These are phyloP conservation scores for Leguminivora glycinivorella DNA, from an alignment of 1,140 invertebrate genomes.

Conservation along the genomic window DNA sequence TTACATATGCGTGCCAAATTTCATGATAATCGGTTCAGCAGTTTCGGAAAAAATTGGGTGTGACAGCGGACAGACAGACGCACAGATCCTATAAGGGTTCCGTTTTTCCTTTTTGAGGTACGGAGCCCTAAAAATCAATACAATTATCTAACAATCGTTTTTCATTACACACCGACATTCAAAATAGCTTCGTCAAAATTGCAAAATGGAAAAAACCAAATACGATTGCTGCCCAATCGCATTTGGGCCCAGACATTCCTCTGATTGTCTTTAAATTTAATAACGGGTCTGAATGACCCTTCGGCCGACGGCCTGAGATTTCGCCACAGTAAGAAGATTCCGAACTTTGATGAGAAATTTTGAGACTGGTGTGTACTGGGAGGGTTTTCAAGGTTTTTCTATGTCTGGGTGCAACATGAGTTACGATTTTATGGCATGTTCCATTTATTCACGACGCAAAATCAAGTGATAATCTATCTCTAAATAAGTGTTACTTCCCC, in stretches of 20 bases:
- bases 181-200: background rate
- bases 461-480: too few relatives aligned
- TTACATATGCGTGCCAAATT: too few relatives aligned
- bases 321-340: constrained; percentile 43
- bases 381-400: background rate
- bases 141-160: background rate
- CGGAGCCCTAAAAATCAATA: too few relatives aligned
- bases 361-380: constrained; percentile 32
- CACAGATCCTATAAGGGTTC: too few relatives aligned
- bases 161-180: background rate
- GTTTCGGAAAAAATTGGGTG: too few relatives aligned
- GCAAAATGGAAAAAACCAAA: constrained; percentile 9
- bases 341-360: constrained; percentile 33
- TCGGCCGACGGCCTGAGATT: constrained; percentile 31
- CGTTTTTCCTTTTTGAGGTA: too few relatives aligned
- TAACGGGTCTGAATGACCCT: constrained; percentile 56
- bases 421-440: too few relatives aligned
- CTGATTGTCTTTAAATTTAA: constrained; percentile 64
- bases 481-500: too few relatives aligned
- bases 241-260: constrained; percentile 33
- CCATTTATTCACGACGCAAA: too few relatives aligned
- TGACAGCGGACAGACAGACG: too few relatives aligned
- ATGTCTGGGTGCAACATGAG: too few relatives aligned
- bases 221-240: constrained; percentile 5
- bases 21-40: too few relatives aligned